A percentile compares a stretch with the other conserved stretches of the same genome.
Conservation (phyloP, 2,888 invertebrate genomes). For the Tenthredo scrophulariae region DNA sequence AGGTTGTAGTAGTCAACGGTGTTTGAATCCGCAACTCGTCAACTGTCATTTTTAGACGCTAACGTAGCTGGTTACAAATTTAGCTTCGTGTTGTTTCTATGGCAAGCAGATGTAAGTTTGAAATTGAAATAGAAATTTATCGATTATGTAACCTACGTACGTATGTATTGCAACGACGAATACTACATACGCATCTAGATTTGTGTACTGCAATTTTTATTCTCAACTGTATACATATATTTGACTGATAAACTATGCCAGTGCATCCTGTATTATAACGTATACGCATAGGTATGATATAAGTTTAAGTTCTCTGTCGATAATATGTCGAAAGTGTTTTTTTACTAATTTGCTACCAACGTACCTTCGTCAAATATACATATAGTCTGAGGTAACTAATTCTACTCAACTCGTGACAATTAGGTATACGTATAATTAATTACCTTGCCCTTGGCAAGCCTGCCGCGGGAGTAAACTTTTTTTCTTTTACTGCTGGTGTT, state of each 20-base stretch:
- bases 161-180: no score
- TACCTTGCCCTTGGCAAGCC: constrained; percentile 19
- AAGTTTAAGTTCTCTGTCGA: neutral
- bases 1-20: neutral
- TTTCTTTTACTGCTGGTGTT: no score
- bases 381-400: neutral
- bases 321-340: neutral
- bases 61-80: constrained; percentile 25
- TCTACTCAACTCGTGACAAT: constrained; percentile 29
- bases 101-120: constrained; percentile 8
- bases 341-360: neutral
- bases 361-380: neutral
- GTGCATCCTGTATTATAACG: neutral
- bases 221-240: neutral
- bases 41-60: constrained; percentile 43
- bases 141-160: constrained; percentile 3
- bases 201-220: neutral
- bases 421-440: neutral
- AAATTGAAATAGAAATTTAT: constrained; percentile 18
- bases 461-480: neutral
- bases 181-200: neutral
- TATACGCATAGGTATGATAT: neutral
- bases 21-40: neutral
- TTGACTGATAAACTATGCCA: neutral
- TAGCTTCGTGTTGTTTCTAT: constrained; percentile 5